phyloP scores from a whole-genome alignment of 1,140 invertebrate genomes.

The Ctenoplectra terminalis region DNA sequence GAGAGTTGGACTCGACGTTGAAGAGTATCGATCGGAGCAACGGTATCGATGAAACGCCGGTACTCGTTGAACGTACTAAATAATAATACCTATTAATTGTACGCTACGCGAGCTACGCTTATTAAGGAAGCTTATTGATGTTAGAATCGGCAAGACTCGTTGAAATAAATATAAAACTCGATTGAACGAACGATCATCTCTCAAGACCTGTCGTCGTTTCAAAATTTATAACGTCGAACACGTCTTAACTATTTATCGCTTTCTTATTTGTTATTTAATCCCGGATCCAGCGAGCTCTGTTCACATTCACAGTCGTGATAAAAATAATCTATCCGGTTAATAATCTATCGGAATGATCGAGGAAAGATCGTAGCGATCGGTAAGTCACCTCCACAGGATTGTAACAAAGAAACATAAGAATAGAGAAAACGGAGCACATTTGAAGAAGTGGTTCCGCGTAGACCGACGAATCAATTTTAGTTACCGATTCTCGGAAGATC shows the following conservation, averaged over 20 bases:
- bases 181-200: background rate
- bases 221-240: background rate
- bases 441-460: background rate
- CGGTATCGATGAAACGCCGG: background rate
- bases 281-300: background rate
- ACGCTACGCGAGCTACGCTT: too few relatives aligned
- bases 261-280: background rate
- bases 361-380: too few relatives aligned
- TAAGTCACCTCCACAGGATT: background rate
- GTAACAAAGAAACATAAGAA: background rate
- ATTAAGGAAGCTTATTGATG: too few relatives aligned
- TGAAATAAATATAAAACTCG: background rate
- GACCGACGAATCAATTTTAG: background rate
- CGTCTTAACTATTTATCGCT: background rate
- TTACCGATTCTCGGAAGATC: slow-evolving; percentile 4
- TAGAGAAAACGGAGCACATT: background rate
- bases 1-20: background rate
- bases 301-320: background rate
- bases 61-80: too few relatives aligned
- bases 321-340: background rate
- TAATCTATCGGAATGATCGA: background rate
- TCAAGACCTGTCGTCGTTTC: background rate
- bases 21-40: background rate
- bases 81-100: background rate
- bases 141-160: background rate